These are phyloP conservation scores for Coluber constrictor DNA, from an alignment of 2,797 vertebrate species.

Conservation along the genomic window DNA sequence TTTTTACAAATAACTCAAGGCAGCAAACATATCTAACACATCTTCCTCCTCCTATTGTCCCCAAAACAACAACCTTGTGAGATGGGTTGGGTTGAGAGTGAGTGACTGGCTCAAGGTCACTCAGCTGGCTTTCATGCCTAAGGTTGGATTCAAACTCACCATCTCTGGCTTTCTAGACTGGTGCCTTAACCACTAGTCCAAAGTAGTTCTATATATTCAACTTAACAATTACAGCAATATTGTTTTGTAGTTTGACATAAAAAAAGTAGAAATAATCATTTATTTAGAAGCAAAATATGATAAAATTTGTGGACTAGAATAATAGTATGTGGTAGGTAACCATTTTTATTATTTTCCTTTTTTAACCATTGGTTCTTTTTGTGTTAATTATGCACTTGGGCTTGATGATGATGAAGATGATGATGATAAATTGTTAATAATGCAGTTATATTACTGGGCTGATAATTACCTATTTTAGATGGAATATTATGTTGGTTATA, in stretches of 20 bases:
- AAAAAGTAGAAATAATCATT: background rate
- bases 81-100: too few relatives aligned
- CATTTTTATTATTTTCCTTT: background rate
- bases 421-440: background rate
- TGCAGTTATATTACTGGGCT: background rate
- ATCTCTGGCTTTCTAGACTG: too few relatives aligned
- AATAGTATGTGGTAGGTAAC: background rate
- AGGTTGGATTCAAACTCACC: too few relatives aligned
- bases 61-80: too few relatives aligned
- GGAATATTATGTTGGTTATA: background rate
- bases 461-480: background rate
- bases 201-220: too few relatives aligned
- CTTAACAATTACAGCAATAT: background rate
- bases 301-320: background rate
- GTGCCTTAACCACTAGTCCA: too few relatives aligned
- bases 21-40: too few relatives aligned
- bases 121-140: too few relatives aligned
- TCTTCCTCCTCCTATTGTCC: too few relatives aligned
- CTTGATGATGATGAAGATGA: too few relatives aligned
- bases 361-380: background rate
- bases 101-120: too few relatives aligned
- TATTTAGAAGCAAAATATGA: background rate
- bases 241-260: background rate
- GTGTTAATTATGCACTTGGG: background rate
- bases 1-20: too few relatives aligned